Percentiles rank a stretch among this genome's conserved stretches.
Conservation (phyloP, 2,888 invertebrate genomes). For the Drosophila neotestacea region DNA sequence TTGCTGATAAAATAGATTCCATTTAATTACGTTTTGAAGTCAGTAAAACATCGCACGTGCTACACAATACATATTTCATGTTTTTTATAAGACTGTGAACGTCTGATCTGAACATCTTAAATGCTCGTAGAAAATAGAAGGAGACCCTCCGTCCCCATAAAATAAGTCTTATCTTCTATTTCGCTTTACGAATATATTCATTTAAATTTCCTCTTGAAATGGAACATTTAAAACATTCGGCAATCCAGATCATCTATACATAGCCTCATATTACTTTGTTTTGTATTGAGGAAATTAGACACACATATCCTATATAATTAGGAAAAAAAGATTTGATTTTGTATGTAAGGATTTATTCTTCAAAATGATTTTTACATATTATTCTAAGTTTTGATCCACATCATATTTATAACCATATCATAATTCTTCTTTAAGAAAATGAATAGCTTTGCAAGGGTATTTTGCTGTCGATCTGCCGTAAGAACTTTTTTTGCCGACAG, state of each 20-base stretch:
- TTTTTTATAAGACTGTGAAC: background rate
- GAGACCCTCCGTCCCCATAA: slow-evolving; percentile 70
- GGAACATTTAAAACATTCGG: background rate
- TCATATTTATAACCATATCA: slow-evolving; percentile 1
- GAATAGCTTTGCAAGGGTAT: slow-evolving; percentile 5
- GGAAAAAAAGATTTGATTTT: background rate
- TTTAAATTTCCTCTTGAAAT: background rate
- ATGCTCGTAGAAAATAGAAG: slow-evolving; percentile 49
- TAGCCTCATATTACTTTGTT: background rate
- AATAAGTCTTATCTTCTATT: slow-evolving; percentile 38
- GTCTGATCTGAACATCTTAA: background rate
- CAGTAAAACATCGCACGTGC: no score
- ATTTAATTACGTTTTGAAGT: background rate
- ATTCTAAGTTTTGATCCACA: background rate
- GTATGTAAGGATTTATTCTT: background rate
- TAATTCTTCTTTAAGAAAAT: background rate
- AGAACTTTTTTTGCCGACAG: background rate
- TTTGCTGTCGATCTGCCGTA: background rate
- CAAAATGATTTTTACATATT: background rate
- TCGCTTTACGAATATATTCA: slow-evolving; percentile 15
- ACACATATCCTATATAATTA: background rate
- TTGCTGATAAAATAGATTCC: background rate
- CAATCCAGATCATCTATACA: no score
- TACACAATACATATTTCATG: background rate
- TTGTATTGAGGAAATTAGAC: background rate